These are phyloP conservation scores for Psittacus erithacus DNA, from an alignment of 2,113 vertebrate genomes.

Conservation along the genomic window DNA sequence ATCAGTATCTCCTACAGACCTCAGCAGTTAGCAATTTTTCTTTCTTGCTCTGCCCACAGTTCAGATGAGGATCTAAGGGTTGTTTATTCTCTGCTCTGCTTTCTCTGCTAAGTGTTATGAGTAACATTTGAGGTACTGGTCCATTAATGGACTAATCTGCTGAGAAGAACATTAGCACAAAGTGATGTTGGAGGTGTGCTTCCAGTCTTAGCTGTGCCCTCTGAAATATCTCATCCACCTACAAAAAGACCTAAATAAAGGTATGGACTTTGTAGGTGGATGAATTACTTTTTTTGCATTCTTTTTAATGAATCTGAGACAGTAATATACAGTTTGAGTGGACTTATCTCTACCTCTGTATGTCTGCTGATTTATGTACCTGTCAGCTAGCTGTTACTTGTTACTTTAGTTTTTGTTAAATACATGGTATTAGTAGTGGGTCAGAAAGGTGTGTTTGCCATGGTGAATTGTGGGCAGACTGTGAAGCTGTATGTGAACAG, in stretches of 20 bases:
- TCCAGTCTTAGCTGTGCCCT: not conserved
- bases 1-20: not conserved
- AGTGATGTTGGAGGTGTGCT: not conserved
- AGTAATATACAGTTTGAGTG: not conserved
- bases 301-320: not conserved
- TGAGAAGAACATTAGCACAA: not conserved
- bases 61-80: not conserved
- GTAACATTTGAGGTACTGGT: not conserved
- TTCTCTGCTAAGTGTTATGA: not conserved
- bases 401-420: not conserved
- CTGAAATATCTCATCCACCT: not conserved
- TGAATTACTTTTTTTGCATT: not conserved
- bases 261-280: not conserved
- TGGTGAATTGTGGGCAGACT: not conserved
- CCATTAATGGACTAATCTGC: not conserved
- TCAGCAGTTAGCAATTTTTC: rapidly evolving
- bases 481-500: not conserved
- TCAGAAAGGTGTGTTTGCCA: not conserved
- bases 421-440: rapidly evolving
- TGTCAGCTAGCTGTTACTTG: not conserved
- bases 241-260: not conserved
- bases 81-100: not conserved
- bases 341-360: rapidly evolving
- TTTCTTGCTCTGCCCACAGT: not conserved
- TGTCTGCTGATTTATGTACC: not conserved